A percentile compares a stretch with the other conserved stretches of the same genome.
phyloP scores from a whole-genome alignment of 1,140 invertebrate genomes.

The Eulimnadia texana region DNA sequence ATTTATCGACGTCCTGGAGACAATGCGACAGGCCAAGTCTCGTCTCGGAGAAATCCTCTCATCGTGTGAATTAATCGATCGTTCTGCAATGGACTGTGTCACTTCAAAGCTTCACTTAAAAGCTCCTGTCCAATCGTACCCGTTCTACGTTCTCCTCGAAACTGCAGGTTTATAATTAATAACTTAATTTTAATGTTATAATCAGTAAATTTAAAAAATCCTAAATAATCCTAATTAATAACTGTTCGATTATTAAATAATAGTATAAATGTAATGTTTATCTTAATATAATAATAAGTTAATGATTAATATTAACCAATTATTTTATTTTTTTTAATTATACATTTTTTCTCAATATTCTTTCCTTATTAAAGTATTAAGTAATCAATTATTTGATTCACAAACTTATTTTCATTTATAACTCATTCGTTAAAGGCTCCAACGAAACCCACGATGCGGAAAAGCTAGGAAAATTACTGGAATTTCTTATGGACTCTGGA shows the following conservation, averaged over 20 bases:
- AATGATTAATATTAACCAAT: no score
- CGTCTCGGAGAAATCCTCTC: conserved; percentile 78
- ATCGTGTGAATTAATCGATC: conserved; percentile 85
- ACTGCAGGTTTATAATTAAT: conserved; percentile 46
- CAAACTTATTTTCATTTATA: neutral
- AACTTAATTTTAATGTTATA: neutral
- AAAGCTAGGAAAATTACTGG: conserved; percentile 65
- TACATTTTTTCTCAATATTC: no score
- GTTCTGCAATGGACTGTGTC: conserved; percentile 43
- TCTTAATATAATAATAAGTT: no score
- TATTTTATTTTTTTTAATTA: no score
- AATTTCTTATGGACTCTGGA: conserved; percentile 49
- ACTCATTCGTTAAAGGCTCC: conserved; percentile 31
- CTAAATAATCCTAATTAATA: no score
- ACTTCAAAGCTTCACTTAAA: conserved; percentile 43
- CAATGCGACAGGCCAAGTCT: conserved; percentile 51
- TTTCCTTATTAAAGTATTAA: no score
- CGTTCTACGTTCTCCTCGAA: conserved; percentile 85
- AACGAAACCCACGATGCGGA: conserved; percentile 66
- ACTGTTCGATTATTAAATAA: no score
- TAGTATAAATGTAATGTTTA: no score
- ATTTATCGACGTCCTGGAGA: conserved; percentile 60
- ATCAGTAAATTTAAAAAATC: no score
- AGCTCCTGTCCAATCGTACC: conserved; percentile 44
- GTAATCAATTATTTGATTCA: no score